These are phyloP conservation scores for Ptilonorhynchus violaceus DNA, from an alignment of 2,113 vertebrate species.

Conservation along the genomic window DNA sequence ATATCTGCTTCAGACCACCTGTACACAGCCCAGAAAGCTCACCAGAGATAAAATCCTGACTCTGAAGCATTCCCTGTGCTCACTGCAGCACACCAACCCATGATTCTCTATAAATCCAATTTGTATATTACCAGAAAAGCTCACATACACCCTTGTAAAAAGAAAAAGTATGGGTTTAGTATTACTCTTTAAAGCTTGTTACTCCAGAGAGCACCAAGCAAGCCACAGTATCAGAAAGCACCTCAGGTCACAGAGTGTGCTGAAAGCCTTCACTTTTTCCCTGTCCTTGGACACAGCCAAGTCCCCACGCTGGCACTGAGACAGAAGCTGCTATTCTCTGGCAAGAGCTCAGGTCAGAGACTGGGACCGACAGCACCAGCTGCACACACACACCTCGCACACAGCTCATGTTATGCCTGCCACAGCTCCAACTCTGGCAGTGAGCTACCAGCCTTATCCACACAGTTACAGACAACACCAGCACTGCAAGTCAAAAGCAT, in stretches of 20 bases:
- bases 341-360: background rate
- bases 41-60: background rate
- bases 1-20: background rate
- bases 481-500: background rate
- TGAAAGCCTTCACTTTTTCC: fast-evolving
- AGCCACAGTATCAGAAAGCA: background rate
- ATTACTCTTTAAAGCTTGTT: background rate
- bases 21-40: background rate
- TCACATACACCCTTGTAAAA: background rate
- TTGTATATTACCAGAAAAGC: background rate
- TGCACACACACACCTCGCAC: background rate
- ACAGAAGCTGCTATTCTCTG: background rate
- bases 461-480: background rate
- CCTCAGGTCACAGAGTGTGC: background rate
- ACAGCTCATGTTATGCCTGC: fast-evolving
- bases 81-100: background rate
- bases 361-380: background rate
- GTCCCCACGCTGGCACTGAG: fast-evolving
- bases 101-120: too few species aligned
- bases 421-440: fast-evolving
- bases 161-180: background rate
- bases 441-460: background rate
- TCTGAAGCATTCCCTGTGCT: background rate
- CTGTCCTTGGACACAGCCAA: background rate
- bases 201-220: background rate